These are phyloP conservation scores for Toxotes jaculatrix DNA, from an alignment of 2,113 vertebrate species.

Conservation along the genomic window DNA sequence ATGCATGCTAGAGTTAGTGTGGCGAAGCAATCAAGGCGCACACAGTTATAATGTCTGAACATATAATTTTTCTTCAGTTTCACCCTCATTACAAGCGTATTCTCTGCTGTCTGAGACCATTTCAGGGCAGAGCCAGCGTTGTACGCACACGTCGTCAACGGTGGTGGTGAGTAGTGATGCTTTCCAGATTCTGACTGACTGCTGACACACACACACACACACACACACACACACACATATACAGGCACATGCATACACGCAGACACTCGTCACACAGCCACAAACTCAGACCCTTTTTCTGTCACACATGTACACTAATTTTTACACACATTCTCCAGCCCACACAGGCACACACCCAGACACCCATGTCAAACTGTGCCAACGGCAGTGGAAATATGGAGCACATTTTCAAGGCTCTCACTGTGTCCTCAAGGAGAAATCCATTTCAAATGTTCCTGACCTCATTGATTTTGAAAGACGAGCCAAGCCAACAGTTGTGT, in stretches of 20 bases:
- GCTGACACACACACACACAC: constrained; percentile 47
- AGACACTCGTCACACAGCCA: constrained; percentile 49
- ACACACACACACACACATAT: constrained; percentile 38
- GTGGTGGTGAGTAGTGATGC: constrained; percentile 73
- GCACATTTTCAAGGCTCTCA: constrained; percentile 41
- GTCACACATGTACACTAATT: constrained; percentile 71
- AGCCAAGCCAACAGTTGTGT: constrained; percentile 48
- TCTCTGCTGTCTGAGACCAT: constrained; percentile 65
- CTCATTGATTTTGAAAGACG: constrained; percentile 55
- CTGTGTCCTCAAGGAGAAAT: constrained; percentile 52
- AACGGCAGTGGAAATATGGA: constrained; percentile 59
- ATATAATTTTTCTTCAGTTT: constrained; percentile 55
- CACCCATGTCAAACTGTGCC: constrained; percentile 49
- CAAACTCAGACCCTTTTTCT: constrained; percentile 64
- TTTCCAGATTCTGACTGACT: constrained; percentile 80
- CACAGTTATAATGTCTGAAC: constrained; percentile 55
- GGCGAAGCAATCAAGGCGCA: constrained; percentile 49
- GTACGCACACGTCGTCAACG: constrained; percentile 68
- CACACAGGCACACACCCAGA: constrained; percentile 62
- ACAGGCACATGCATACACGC: constrained; percentile 34
- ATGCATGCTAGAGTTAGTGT: constrained; percentile 27
- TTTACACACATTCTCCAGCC: constrained; percentile 68
- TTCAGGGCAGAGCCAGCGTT: constrained; percentile 56
- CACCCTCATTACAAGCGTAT: constrained; percentile 60
- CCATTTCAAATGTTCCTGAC: constrained; percentile 51